These are phyloP conservation scores for Lutjanus argentimaculatus DNA, from an alignment of 2,797 vertebrate species.

Conservation along the genomic window DNA sequence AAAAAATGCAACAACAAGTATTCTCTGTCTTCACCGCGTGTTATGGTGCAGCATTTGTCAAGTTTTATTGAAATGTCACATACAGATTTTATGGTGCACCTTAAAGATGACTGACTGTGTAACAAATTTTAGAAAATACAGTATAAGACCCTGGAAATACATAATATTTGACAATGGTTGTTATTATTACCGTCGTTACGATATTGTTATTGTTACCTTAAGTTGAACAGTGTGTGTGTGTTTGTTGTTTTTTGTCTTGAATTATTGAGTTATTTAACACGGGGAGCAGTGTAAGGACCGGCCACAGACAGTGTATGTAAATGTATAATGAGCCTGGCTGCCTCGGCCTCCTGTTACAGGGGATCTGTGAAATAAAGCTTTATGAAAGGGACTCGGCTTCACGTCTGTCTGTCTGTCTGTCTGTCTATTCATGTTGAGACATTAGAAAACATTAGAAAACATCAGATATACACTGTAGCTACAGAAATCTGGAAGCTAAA, in stretches of 20 bases:
- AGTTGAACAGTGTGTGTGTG: slow-evolving; percentile 75
- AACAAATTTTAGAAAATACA: slow-evolving; percentile 79
- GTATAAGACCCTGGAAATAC: slow-evolving; percentile 73
- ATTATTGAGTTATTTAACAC: slow-evolving; percentile 94
- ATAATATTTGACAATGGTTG: slow-evolving; percentile 81
- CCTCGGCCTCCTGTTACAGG: slow-evolving; percentile 75
- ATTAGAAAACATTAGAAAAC: neutral
- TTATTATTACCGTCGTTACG: slow-evolving; percentile 78
- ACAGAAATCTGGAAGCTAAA: neutral
- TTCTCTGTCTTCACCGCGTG: slow-evolving; percentile 78
- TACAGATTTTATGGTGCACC: slow-evolving; percentile 90
- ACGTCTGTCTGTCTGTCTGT: neutral
- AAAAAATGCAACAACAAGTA: slow-evolving; percentile 58
- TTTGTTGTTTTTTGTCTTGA: slow-evolving; percentile 84
- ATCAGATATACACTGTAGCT: neutral
- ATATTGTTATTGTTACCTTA: slow-evolving; percentile 83
- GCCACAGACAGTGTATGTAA: slow-evolving; percentile 92
- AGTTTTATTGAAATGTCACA: slow-evolving; percentile 79
- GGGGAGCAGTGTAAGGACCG: slow-evolving; percentile 75
- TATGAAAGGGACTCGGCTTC: slow-evolving; percentile 76
- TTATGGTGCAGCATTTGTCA: slow-evolving; percentile 76
- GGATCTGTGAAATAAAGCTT: slow-evolving; percentile 88
- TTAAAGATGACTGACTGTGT: slow-evolving; percentile 90
- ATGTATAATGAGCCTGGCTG: slow-evolving; percentile 91
- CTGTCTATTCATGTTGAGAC: neutral